A percentile compares a stretch with the other conserved stretches of the same genome.
Conservation (phyloP, 1,140 invertebrate genomes). For the Eubasilissa regina region DNA sequence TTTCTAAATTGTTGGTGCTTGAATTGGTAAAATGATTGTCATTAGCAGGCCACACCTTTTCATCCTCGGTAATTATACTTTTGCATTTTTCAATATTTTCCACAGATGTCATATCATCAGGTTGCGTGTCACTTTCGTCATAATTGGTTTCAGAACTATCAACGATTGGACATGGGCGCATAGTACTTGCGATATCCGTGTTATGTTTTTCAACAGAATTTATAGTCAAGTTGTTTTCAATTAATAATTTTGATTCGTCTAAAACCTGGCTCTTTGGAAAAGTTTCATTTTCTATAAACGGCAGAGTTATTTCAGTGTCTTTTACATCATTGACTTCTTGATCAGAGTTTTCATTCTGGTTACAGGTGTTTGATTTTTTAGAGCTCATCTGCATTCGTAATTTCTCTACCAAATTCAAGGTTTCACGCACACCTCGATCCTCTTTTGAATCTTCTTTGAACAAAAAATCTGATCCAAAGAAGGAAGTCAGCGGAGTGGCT, state of each 20-base stretch:
- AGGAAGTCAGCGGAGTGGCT: slow-evolving; percentile 75
- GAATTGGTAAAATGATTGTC: slow-evolving; percentile 26
- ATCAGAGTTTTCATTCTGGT: slow-evolving; percentile 50
- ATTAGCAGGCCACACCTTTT: slow-evolving; percentile 17
- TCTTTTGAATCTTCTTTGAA: slow-evolving; percentile 85
- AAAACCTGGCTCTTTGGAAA: slow-evolving; percentile 15
- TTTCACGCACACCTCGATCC: slow-evolving; percentile 78
- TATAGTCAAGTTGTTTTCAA: neutral
- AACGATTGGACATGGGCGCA: slow-evolving; percentile 14
- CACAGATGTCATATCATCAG: slow-evolving; percentile 1
- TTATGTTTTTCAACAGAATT: slow-evolving; percentile 9
- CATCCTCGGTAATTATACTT: neutral
- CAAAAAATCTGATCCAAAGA: slow-evolving; percentile 75
- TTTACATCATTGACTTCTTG: slow-evolving; percentile 51
- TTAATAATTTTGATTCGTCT: slow-evolving; percentile 24
- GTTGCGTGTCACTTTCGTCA: neutral
- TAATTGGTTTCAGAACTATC: slow-evolving; percentile 18
- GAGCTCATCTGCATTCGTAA: slow-evolving; percentile 74
- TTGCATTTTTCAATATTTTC: slow-evolving; percentile 62
- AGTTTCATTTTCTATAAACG: slow-evolving; percentile 25
- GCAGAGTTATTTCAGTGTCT: slow-evolving; percentile 42
- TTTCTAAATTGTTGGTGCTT: slow-evolving; percentile 29
- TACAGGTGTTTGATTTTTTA: slow-evolving; percentile 50
- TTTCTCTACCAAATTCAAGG: slow-evolving; percentile 85
- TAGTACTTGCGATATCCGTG: slow-evolving; percentile 59